These are phyloP conservation scores for Galeruca laticollis DNA, from an alignment of 2,888 invertebrate genomes.

Conservation along the genomic window DNA sequence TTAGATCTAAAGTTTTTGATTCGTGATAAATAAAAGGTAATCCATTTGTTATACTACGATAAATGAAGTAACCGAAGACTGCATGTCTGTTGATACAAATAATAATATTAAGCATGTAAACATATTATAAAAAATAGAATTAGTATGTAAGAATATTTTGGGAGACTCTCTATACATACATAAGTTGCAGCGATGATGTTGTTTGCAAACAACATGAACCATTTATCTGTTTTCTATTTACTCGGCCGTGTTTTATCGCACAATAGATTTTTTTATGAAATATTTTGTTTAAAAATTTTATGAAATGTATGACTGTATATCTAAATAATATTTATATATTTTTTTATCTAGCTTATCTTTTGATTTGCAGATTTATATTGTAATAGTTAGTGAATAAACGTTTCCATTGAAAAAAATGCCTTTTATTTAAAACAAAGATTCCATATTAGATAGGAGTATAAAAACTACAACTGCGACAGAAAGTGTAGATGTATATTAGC, in stretches of 20 bases:
- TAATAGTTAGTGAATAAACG: not conserved
- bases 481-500: too few relatives aligned
- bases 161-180: not conserved
- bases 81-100: not conserved
- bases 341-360: not conserved
- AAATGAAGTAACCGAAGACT: not conserved
- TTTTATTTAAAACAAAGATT: not conserved
- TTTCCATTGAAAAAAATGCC: not conserved
- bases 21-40: not conserved
- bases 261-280: too few relatives aligned
- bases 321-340: conserved; percentile 2
- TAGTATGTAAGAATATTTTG: conserved; percentile 1
- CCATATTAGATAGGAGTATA: too few relatives aligned
- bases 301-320: not conserved
- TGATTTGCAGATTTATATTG: not conserved
- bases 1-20: not conserved
- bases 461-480: too few relatives aligned
- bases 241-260: too few relatives aligned
- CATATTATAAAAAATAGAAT: not conserved
- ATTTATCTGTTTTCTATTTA: too few relatives aligned
- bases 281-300: not conserved
- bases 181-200: not conserved
- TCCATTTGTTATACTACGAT: not conserved
- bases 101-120: not conserved
- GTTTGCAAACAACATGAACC: not conserved